These are phyloP conservation scores for Adrianichthys oophorus DNA, from an alignment of 2,797 vertebrate genomes.

Conservation along the genomic window DNA sequence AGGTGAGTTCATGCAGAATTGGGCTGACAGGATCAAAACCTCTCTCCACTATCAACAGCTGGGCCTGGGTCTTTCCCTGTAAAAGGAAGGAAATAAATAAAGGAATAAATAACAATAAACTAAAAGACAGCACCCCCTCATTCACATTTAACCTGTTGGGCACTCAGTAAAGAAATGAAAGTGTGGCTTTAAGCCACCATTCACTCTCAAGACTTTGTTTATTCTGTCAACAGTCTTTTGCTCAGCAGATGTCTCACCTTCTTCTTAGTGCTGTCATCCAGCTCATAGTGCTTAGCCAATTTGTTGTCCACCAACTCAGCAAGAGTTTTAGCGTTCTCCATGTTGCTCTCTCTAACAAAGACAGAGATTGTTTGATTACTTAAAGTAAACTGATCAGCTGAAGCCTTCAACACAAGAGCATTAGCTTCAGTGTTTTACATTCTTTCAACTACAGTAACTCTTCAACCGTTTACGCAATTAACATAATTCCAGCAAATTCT, in stretches of 20 bases:
- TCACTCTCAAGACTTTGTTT: slow-evolving; percentile 19
- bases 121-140: background rate
- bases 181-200: background rate
- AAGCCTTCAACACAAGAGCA: too few species aligned
- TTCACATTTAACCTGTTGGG: too few species aligned
- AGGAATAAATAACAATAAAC: too few species aligned
- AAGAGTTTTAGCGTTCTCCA: slow-evolving; percentile 84
- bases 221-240: slow-evolving; percentile 25
- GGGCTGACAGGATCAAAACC: slow-evolving; percentile 94
- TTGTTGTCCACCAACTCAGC: slow-evolving; percentile 89
- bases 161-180: background rate
- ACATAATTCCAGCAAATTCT: too few species aligned
- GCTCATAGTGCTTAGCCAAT: slow-evolving; percentile 84
- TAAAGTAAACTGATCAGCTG: background rate
- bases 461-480: too few species aligned
- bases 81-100: background rate
- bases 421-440: too few species aligned
- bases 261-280: slow-evolving; percentile 85
- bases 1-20: slow-evolving; percentile 95
- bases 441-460: too few species aligned
- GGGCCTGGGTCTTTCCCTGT: slow-evolving; percentile 93
- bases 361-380: background rate
- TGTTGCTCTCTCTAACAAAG: slow-evolving; percentile 78
- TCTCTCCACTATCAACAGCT: slow-evolving; percentile 93
- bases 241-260: slow-evolving; percentile 80